Evolutionary conservation across 1,140 invertebrate genomes (phyloP), one percentile per base, ranked within the genome.

Genomic region (Bombyx mandarina): DNA sequence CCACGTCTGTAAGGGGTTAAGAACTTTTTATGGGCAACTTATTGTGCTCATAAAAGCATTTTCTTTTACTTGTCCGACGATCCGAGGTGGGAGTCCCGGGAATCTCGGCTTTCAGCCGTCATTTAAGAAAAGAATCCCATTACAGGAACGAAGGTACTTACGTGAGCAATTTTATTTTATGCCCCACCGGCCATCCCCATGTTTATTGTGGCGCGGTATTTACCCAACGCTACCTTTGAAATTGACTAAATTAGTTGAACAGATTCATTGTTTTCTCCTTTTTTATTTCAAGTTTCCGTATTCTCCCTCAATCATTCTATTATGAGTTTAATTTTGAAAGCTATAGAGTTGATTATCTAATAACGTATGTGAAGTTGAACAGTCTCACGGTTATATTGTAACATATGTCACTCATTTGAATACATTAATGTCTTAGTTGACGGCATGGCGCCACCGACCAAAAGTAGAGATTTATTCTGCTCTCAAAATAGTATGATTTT

Each of bases 81-180:
- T 50, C 43, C 52, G 50, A 57, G 53, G 56, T 52, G 45, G 50
- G n/a, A 63, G n/a, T 42, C 54, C 8, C 43, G 18, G 61, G 54
- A 67, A 66, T 71, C 66, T 61, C 60, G 35, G 60, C 56, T 55
- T 61, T 56, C 54, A 53, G 54, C 57, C 61, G 60, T 60, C 60
- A 58, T 65, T 66, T 66, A 63, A 58, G 55, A 57, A 57, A 65
- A 55, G 56, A 60, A 67, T 64, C 58, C 63, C 61, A 70, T 67
- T 70, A 66, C 56, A 12, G 53, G 60, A 67, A 70, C 57, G 58
- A 58, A 55, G 53, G 54, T 65, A 63, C 62, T 66, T 64, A 52
- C 60, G 60, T 63, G 50, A 60, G 63, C 62, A 63, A 60, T 64
- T 67, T 68, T 62, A 67, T 73, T 71, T 73, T 68, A 73, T 62